phyloP scores from a whole-genome alignment of 2,797 vertebrate genomes.

The Lycodopsis pacificus region DNA sequence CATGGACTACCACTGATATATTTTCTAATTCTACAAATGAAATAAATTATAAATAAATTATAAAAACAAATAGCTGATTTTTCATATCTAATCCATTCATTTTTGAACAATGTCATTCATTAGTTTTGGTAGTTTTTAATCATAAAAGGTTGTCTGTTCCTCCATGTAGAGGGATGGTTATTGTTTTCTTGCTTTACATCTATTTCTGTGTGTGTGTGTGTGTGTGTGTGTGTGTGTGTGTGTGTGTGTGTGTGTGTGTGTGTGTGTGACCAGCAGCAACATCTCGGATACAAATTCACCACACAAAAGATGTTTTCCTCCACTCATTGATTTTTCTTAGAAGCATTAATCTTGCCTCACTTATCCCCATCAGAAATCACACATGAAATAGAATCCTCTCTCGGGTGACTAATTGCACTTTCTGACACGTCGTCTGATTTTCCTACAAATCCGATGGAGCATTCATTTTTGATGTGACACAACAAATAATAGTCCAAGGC shows the following conservation, averaged over 20 bases:
- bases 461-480: conserved; percentile 47
- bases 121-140: conserved; percentile 14
- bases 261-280: conserved; percentile 9
- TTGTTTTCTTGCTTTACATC: conserved; percentile 25
- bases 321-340: conserved; percentile 51
- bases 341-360: conserved; percentile 58
- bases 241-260: not conserved
- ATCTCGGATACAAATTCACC: conserved; percentile 42
- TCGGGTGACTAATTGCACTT: conserved; percentile 57
- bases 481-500: conserved; percentile 40
- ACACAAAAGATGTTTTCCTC: conserved; percentile 57
- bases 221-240: no score
- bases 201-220: no score
- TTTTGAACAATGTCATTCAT: not conserved
- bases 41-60: no score
- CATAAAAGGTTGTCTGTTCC: not conserved
- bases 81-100: not conserved
- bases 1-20: not conserved
- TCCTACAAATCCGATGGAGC: conserved; percentile 31
- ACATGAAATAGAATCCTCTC: conserved; percentile 42
- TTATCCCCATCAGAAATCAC: conserved; percentile 60
- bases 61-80: conserved; percentile 2
- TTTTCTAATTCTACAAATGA: conserved; percentile 7
- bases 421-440: conserved; percentile 53
- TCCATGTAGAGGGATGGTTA: conserved; percentile 4